Conservation (phyloP, 2,888 invertebrate species). For the Acrobasis repandana region DNA sequence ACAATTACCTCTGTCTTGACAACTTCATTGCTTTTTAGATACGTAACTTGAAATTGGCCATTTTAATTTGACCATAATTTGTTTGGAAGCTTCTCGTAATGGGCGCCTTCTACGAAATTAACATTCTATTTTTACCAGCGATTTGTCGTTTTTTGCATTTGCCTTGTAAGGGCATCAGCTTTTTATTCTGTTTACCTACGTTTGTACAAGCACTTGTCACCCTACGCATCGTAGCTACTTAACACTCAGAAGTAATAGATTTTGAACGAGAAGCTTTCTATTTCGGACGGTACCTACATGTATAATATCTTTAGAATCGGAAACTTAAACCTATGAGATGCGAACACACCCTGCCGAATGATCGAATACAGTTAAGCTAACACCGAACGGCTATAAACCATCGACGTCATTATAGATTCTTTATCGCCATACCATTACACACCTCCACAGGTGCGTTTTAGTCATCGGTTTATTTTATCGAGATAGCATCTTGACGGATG, state of each 20-base stretch:
- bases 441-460: conserved; percentile 64
- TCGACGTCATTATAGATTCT: conserved; percentile 60
- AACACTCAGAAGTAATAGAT: too few relatives aligned
- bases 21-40: conserved; percentile 37
- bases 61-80: conserved; percentile 24
- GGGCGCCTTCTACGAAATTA: background rate
- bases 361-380: conserved; percentile 42
- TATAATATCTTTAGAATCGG: background rate
- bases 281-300: too few relatives aligned
- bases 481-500: conserved; percentile 78
- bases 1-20: conserved; percentile 48
- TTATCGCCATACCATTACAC: conserved; percentile 44
- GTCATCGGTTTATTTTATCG: conserved; percentile 72
- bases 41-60: conserved; percentile 24
- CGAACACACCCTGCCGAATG: conserved; percentile 8
- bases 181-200: too few relatives aligned
- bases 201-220: too few relatives aligned
- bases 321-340: background rate
- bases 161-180: too few relatives aligned
- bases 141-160: background rate
- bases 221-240: too few relatives aligned
- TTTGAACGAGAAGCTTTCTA: too few relatives aligned
- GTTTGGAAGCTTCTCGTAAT: conserved; percentile 6
- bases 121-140: background rate
- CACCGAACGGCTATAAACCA: conserved; percentile 59